Evolutionary conservation across 92 coral and sea anemone species (phyloP).

Genomic region (Bergia puertoricense): DNA sequence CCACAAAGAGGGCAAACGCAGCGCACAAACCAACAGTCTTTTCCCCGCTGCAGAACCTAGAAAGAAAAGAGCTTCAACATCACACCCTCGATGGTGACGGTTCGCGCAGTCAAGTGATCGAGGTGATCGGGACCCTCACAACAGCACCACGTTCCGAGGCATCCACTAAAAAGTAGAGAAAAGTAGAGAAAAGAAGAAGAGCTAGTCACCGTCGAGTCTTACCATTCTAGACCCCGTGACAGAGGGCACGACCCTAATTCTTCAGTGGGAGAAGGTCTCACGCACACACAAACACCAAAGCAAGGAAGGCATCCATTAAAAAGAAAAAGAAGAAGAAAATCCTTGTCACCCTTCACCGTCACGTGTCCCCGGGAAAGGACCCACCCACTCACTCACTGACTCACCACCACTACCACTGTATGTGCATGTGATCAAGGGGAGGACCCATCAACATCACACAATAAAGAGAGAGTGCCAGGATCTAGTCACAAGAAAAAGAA

Average conservation of each 20-base stretch:
- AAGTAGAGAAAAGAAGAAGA: constrained; percentile 10
- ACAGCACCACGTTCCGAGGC: background rate
- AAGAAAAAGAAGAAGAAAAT: constrained; percentile 4
- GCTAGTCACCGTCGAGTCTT: background rate
- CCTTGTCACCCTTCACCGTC: constrained; percentile 14
- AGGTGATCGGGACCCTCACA: constrained; percentile 6
- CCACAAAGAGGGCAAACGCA: background rate
- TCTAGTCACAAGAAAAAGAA: too few species aligned
- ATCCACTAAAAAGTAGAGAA: background rate
- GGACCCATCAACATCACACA: constrained; percentile 1
- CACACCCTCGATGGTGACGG: background rate
- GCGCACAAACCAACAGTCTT: constrained; percentile 2
- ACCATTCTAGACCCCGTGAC: constrained; percentile 4
- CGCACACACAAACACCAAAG: constrained; percentile 5
- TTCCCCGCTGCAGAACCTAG: constrained; percentile 9
- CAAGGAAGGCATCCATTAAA: constrained; percentile 4
- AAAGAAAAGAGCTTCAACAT: constrained; percentile 5
- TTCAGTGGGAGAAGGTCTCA: constrained; percentile 3
- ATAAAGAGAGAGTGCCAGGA: too few species aligned
- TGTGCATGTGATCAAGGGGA: constrained; percentile 6
- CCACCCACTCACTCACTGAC: constrained; percentile 1
- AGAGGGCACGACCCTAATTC: background rate
- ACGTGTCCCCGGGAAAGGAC: background rate
- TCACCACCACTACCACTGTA: constrained; percentile 7
- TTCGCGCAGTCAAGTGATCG: background rate